Base-by-base conservation (phyloP, 2,113 vertebrate species). In the Vicugna pacos region DNA sequence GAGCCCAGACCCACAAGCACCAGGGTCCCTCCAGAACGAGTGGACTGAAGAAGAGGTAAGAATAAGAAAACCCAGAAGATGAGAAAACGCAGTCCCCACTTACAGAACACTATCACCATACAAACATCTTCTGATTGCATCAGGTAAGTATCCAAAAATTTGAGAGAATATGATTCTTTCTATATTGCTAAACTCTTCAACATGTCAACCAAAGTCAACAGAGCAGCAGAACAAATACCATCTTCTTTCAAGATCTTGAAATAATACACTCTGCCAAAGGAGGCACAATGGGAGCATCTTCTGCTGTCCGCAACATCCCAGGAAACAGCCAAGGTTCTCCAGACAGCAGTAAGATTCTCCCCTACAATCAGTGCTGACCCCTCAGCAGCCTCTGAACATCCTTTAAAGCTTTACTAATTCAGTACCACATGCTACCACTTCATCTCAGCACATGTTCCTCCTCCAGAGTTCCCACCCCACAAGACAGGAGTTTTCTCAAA, bases 1-100 rank as follows among this genome's bases (percentile, higher is more conserved):
- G 98, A 50, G 6, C 99, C 99, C 24, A 99, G 93, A 2, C 99
- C 99, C 88, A 99, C 99, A 88, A 99, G 96, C 76, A 99, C 99
- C 97, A 99, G 95, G 35, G 99, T 99, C 30, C 99, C 99, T 24
- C 99, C 99, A 42, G 99, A 99, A 70, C 92, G 98, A 64, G 99
- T 99, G 32, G 99, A 99, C 99, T 99, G 89, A 28, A 48, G 26
- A 90, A 50, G n/a, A 70, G 35, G 62, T 24, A 94, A 83, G 73
- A 42, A 62, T 3, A 72, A 56, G 35, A 54, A 38, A 67, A 64
- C 10, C 46, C 62, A 79, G 62, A 65, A 54, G 48, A 48, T 72
- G 42, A 42, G 84, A 83, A 91, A 95, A 73, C 26, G 0, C 14
- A 48, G 42, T n/a, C 58, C 56, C 30, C 4, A 32, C 46, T 88